These are phyloP conservation scores for Pyrgus malvae DNA, from an alignment of 2,888 invertebrate genomes.

Conservation along the genomic window DNA sequence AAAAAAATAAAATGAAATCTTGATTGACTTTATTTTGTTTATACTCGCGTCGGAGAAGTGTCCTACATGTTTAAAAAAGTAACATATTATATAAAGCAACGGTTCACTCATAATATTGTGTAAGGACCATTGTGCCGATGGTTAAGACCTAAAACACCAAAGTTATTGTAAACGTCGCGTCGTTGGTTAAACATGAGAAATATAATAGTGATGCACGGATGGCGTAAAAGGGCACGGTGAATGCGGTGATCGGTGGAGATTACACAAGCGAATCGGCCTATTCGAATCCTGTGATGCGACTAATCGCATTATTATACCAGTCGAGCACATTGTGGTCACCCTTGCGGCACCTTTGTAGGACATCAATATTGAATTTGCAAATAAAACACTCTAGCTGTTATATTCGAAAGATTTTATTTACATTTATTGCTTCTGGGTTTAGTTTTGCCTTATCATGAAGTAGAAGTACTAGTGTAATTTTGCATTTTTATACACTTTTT, in stretches of 20 bases:
- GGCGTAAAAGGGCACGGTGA: constrained; percentile 14
- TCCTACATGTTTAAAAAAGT: constrained; percentile 15
- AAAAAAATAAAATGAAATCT: constrained; percentile 31
- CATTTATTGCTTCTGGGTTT: background rate
- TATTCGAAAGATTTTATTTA: background rate
- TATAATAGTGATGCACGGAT: constrained; percentile 24
- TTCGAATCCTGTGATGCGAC: constrained; percentile 13
- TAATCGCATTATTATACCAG: constrained; percentile 60
- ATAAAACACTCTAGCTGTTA: constrained; percentile 5
- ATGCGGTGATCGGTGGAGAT: constrained; percentile 6
- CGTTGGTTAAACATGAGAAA: constrained; percentile 28
- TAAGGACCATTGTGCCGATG: background rate
- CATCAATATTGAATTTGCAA: constrained; percentile 3
- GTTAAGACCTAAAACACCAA: constrained; percentile 4
- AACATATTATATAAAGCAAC: too few species aligned
- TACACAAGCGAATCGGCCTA: constrained; percentile 16
- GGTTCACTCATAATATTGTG: constrained; percentile 13
- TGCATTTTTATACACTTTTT: too few species aligned
- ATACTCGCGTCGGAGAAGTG: constrained; percentile 28
- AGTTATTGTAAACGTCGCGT: constrained; percentile 18
- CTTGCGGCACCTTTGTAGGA: constrained; percentile 21
- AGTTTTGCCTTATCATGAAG: too few species aligned
- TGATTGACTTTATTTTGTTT: constrained; percentile 30
- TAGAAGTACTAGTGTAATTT: too few species aligned
- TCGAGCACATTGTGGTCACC: constrained; percentile 40